Percentiles rank a stretch among this genome's conserved stretches.
Evolutionary conservation across 2,888 invertebrate species (phyloP).

Genomic region (Leucophenga montana): DNA sequence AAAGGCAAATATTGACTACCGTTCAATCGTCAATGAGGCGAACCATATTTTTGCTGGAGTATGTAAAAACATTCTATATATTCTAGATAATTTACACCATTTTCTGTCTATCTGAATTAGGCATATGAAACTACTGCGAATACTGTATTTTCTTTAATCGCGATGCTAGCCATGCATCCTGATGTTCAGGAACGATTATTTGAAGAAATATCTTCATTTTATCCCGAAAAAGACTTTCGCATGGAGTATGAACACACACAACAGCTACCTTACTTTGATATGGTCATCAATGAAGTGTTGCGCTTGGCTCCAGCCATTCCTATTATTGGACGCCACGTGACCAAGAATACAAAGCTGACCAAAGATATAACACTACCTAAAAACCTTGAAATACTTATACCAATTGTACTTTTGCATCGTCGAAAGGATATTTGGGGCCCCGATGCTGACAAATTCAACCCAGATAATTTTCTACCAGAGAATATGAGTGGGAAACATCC

Average conservation of each 20-base stretch:
- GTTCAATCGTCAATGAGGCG: background rate
- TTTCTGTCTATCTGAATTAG: background rate
- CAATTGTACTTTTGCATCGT: slow-evolving; percentile 51
- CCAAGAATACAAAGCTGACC: slow-evolving; percentile 37
- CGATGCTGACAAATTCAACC: slow-evolving; percentile 50
- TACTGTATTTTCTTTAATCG: background rate
- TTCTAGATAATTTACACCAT: background rate
- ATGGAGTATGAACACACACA: slow-evolving; percentile 6
- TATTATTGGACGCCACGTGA: slow-evolving; percentile 46
- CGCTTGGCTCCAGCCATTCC: slow-evolving; percentile 53
- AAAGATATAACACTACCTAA: slow-evolving; percentile 46
- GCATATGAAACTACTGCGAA: slow-evolving; percentile 15
- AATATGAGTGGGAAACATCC: slow-evolving; percentile 48
- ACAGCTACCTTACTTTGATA: slow-evolving; percentile 52
- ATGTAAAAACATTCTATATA: background rate
- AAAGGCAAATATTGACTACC: background rate
- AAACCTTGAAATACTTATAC: slow-evolving; percentile 41
- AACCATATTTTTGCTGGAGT: background rate
- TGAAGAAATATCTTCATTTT: slow-evolving; percentile 17
- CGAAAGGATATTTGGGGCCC: slow-evolving; percentile 53
- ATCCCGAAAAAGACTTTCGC: slow-evolving; percentile 15
- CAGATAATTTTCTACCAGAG: slow-evolving; percentile 52
- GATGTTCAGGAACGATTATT: slow-evolving; percentile 14
- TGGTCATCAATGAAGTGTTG: slow-evolving; percentile 54
- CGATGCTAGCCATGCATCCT: slow-evolving; percentile 17